These are phyloP conservation scores for Augochlorella aurata DNA, from an alignment of 2,888 invertebrate species.

Conservation along the genomic window DNA sequence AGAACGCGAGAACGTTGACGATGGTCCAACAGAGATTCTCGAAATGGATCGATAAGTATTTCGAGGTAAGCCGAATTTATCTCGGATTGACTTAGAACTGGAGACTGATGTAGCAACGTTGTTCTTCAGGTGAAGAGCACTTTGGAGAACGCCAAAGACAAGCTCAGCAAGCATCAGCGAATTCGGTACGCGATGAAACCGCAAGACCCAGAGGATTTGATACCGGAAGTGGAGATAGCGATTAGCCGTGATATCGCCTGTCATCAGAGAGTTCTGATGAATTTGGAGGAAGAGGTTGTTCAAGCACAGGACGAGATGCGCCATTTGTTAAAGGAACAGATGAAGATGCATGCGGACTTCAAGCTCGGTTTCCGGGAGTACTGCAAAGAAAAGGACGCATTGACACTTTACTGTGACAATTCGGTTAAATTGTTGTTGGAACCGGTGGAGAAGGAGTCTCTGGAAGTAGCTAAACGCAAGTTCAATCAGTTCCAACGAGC, in stretches of 20 bases:
- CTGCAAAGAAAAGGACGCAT: conserved; percentile 14
- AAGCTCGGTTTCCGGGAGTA: conserved; percentile 40
- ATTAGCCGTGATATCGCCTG: conserved; percentile 35
- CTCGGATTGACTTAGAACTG: not conserved
- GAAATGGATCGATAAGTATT: conserved; percentile 33
- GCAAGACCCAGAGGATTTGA: not conserved
- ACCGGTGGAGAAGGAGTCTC: not conserved
- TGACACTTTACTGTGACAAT: conserved; percentile 10
- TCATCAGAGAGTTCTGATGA: conserved; percentile 8
- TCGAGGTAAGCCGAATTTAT: conserved; percentile 21
- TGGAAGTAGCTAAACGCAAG: conserved; percentile 11
- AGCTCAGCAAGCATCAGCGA: conserved; percentile 32
- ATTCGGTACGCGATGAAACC: conserved; percentile 16
- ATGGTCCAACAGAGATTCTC: conserved; percentile 23
- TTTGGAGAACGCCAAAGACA: conserved; percentile 25
- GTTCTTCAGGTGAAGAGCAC: conserved; percentile 34
- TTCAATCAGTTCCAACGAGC: conserved; percentile 39
- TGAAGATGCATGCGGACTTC: conserved; percentile 16
- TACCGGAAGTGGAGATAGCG: conserved; percentile 13
- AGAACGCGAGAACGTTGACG: conserved; percentile 9
- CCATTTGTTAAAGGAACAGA: not conserved
- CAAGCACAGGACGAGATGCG: conserved; percentile 21
- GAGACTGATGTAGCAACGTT: not conserved
- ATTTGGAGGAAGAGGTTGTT: conserved; percentile 31
- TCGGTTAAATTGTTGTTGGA: conserved; percentile 23